Base-by-base conservation (phyloP, 2,113 vertebrate genomes). In the Lamprotornis superbus region DNA sequence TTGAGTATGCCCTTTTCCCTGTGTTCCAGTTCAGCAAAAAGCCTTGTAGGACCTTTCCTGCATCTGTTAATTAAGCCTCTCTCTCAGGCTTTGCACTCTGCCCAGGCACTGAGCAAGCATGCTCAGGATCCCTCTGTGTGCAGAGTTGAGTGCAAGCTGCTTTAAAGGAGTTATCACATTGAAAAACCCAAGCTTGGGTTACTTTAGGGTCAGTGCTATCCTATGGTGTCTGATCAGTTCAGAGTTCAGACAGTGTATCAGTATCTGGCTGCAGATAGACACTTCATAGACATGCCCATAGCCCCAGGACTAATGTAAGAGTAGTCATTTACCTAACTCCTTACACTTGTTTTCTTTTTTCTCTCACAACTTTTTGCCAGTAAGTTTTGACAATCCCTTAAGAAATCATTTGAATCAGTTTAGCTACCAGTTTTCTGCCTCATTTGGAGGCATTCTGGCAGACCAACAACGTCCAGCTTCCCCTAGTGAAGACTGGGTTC, bases 121-220 rank as follows among this genome's bases (percentile, higher is more conserved):
- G 57, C 60, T 47, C 80, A 78, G 68, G 80, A 81, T 71, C 76
- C 35, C n/a, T 70, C 15, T 40, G 59, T 64, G 68, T 1, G 1
- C 44, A 40, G 35, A 81, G 73, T 12, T 67, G 80, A 92, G 65
- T 68, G 56, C 56, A 70, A 91, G 69, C 56, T 87, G 56, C 17
- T 64, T 89, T 68, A 81, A 87, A 87, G 60, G 68, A 92, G 56
- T 84, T 94, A 93, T 37, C 83, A 84, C 83, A 39, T 68, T 87
- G 71, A 87, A 92, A 95, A 96, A 40, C 73, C 73, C 73, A 93
- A 52, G 56, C 52, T 63, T 64, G 39, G 56, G 60, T 94, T 94
- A 79, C 69, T 64, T 47, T 64, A 71, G 89, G 67, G 44, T 92
- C 91, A 87, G 24, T 67, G 64, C 52, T 84, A 31, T 39, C 71